phyloP scores from a whole-genome alignment of 1,140 invertebrate genomes.

The Drosophila varians region DNA sequence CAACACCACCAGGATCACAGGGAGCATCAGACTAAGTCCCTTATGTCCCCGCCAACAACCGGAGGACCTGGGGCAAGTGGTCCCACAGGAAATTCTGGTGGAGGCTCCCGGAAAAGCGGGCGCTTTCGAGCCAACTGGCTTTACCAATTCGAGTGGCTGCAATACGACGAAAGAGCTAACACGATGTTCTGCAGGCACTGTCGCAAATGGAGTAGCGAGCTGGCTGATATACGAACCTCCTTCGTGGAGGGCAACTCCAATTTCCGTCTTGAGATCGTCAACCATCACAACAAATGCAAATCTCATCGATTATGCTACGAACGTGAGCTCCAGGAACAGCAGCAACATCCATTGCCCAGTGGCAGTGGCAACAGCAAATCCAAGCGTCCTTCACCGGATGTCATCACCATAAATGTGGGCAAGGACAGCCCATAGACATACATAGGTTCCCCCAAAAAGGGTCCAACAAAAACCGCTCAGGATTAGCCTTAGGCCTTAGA shows the following conservation, averaged over 20 bases:
- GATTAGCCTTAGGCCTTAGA: constrained; percentile 62
- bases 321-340: constrained; percentile 84
- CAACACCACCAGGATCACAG: constrained; percentile 58
- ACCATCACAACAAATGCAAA: constrained; percentile 91
- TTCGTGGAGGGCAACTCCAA: constrained; percentile 90
- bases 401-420: constrained; percentile 81
- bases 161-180: constrained; percentile 87
- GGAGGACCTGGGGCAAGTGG: not conserved
- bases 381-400: constrained; percentile 50
- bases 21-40: constrained; percentile 21
- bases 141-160: constrained; percentile 87
- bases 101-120: constrained; percentile 85
- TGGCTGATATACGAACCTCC: constrained; percentile 89
- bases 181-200: constrained; percentile 90
- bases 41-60: constrained; percentile 10
- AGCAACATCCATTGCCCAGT: constrained; percentile 31
- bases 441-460: not conserved
- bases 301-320: constrained; percentile 88
- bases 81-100: not conserved
- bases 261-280: constrained; percentile 90
- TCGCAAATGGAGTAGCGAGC: constrained; percentile 88
- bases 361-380: constrained; percentile 13
- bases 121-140: constrained; percentile 88
- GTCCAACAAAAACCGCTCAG: constrained; percentile 52
- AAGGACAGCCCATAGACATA: constrained; percentile 55